Conservation (phyloP, 2,888 invertebrate genomes). For the Ypsolopha scabrella region DNA sequence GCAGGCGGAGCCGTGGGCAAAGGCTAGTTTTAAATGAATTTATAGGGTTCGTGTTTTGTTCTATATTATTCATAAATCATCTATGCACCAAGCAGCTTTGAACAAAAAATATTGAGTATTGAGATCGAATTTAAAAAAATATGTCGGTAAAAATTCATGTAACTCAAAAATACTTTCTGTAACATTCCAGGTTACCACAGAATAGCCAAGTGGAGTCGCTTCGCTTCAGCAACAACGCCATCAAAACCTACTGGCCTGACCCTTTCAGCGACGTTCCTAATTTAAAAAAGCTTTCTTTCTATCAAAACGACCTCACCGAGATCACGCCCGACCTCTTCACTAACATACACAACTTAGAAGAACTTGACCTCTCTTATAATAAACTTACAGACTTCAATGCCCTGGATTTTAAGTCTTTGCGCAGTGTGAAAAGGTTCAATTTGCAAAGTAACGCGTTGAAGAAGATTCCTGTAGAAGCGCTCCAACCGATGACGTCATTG, state of each 20-base stretch:
- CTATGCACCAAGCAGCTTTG: too few species aligned
- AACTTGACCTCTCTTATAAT: constrained; percentile 67
- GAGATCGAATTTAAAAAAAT: too few species aligned
- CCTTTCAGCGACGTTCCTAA: constrained; percentile 48
- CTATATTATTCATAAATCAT: too few species aligned
- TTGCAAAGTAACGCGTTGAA: constrained; percentile 56
- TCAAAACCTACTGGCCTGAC: constrained; percentile 57
- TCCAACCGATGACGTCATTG: constrained; percentile 42
- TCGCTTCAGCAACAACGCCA: constrained; percentile 49
- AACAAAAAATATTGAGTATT: too few species aligned
- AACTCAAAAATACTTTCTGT: too few species aligned
- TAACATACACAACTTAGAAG: constrained; percentile 45
- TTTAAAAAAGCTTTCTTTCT: constrained; percentile 53
- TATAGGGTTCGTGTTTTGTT: too few species aligned
- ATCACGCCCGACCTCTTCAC: constrained; percentile 59
- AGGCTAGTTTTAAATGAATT: too few species aligned
- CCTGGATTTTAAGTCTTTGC: constrained; percentile 44
- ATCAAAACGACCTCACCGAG: constrained; percentile 54
- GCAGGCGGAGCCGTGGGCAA: too few species aligned
- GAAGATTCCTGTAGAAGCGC: constrained; percentile 43
- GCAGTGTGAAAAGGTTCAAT: constrained; percentile 44
- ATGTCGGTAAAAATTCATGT: too few species aligned
- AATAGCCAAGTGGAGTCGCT: constrained; percentile 50
- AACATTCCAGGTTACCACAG: constrained; percentile 47
- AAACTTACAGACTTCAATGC: constrained; percentile 45